A percentile compares a stretch with the other conserved stretches of the same genome.
These are phyloP conservation scores for Drosophila nr. fundita DNA, from an alignment of 2,888 invertebrate species.

Conservation along the genomic window DNA sequence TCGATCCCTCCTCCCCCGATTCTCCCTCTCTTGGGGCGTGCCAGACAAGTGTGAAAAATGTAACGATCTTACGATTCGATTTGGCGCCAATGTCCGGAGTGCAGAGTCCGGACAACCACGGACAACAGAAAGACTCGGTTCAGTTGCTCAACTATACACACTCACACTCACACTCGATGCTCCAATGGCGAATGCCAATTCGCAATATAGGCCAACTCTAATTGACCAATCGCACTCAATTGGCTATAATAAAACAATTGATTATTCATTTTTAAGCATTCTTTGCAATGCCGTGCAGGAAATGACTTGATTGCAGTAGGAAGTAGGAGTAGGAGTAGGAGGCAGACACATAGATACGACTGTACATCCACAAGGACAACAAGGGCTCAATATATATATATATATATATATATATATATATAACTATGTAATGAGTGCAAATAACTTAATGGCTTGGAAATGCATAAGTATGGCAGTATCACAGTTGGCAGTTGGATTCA, in stretches of 20 bases:
- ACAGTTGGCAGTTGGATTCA: background rate
- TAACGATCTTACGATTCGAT: conserved; percentile 46
- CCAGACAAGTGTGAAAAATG: conserved; percentile 72
- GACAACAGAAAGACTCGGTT: background rate
- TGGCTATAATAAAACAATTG: conserved; percentile 8
- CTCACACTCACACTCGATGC: background rate
- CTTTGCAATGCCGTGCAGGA: background rate
- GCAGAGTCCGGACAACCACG: background rate
- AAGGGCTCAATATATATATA: background rate
- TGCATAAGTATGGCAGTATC: background rate
- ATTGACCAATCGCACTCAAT: conserved; percentile 43
- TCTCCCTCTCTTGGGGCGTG: conserved; percentile 39
- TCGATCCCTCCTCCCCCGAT: background rate
- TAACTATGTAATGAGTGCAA: background rate
- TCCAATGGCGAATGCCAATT: conserved; percentile 10
- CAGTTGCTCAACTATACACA: conserved; percentile 9
- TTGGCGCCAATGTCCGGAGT: conserved; percentile 23
- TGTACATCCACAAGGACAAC: background rate
- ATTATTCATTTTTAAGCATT: conserved; percentile 1
- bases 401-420: background rate
- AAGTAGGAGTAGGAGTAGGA: too few species aligned
- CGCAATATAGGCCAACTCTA: conserved; percentile 9
- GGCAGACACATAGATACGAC: background rate
- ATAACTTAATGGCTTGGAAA: background rate
- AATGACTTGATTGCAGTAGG: background rate